These are phyloP conservation scores for Pangasianodon gigas DNA, from an alignment of 2,113 vertebrate genomes.

Conservation along the genomic window DNA sequence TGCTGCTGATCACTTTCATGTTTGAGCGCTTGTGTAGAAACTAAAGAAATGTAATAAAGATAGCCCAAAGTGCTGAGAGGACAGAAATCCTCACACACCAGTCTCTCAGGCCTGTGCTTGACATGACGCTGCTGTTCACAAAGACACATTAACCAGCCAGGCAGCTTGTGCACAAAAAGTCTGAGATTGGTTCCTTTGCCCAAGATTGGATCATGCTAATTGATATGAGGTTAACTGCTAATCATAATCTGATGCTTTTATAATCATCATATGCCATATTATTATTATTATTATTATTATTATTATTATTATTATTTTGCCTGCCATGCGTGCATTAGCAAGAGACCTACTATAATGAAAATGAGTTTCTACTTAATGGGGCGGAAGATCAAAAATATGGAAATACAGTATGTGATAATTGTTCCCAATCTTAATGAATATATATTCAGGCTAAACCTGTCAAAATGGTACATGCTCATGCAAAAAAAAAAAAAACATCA, in stretches of 20 bases:
- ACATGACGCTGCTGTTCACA: not conserved
- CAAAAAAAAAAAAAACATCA: no score
- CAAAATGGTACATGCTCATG: no score
- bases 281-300: not conserved
- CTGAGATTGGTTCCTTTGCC: not conserved
- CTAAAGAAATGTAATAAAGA: not conserved
- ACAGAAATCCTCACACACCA: not conserved
- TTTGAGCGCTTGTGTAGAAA: not conserved
- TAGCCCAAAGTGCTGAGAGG: no score
- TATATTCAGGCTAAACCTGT: not conserved
- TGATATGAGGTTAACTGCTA: not conserved
- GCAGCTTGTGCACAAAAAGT: not conserved
- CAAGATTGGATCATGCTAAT: not conserved
- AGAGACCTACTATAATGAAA: not conserved
- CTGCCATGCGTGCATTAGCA: not conserved
- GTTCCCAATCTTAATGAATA: not conserved
- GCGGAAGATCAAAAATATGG: conserved; percentile 19
- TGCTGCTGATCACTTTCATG: not conserved
- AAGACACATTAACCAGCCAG: not conserved
- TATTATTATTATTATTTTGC: not conserved
- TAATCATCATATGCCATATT: not conserved
- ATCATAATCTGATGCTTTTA: not conserved
- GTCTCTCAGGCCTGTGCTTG: no score
- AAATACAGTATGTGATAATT: not conserved
- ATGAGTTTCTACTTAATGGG: not conserved